Conservation (phyloP, 2,888 invertebrate genomes). For the Sthenelais limicola region DNA sequence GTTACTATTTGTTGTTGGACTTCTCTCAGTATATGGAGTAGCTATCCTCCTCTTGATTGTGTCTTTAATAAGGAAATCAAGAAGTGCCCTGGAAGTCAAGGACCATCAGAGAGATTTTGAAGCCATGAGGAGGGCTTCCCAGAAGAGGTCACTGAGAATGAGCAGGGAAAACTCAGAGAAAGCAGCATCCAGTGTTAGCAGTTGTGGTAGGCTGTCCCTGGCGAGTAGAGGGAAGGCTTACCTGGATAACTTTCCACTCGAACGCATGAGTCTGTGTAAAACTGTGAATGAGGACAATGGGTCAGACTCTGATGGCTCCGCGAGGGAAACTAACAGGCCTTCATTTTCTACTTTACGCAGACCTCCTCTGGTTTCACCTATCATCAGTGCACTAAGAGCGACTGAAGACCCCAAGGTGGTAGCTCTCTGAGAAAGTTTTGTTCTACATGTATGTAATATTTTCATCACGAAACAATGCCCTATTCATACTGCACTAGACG, state of each 20-base stretch:
- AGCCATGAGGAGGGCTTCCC: constrained; percentile 35
- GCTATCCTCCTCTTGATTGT: constrained; percentile 36
- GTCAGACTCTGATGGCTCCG: too few species aligned
- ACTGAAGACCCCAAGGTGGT: neutral
- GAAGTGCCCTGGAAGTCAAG: constrained; percentile 26
- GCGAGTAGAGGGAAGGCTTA: too few species aligned
- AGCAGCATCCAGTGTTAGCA: too few species aligned
- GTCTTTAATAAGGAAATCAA: constrained; percentile 33
- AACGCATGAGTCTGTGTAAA: too few species aligned
- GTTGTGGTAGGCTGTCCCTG: too few species aligned
- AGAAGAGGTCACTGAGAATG: constrained; percentile 15
- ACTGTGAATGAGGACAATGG: too few species aligned
- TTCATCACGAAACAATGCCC: too few species aligned
- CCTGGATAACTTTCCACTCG: too few species aligned
- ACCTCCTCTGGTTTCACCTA: constrained; percentile 15
- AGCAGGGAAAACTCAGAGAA: neutral
- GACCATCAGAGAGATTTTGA: constrained; percentile 36
- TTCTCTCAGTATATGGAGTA: constrained; percentile 19
- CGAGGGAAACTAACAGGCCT: too few species aligned
- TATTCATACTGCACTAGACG: too few species aligned
- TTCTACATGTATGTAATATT: too few species aligned
- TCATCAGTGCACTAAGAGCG: neutral
- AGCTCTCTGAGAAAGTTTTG: neutral
- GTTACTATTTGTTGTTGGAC: constrained; percentile 35
- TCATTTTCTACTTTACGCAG: neutral